Percentiles rank a stretch among this genome's conserved stretches.
phyloP scores from a whole-genome alignment of 1,140 invertebrate species.

The Nebria ingens region DNA sequence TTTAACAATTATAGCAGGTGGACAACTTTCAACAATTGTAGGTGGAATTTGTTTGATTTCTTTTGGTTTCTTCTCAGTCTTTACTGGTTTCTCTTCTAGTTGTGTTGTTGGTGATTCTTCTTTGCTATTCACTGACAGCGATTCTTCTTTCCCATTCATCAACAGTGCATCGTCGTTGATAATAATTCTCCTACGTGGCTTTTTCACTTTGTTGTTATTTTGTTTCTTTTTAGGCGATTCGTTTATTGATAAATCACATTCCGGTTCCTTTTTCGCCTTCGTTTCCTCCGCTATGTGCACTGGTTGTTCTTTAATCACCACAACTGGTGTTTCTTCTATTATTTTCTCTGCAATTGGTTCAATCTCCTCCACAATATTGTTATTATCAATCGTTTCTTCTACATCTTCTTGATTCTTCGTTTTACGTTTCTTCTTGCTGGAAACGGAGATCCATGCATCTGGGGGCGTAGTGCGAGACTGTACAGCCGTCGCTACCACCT shows the following conservation, averaged over 20 bases:
- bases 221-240: no score
- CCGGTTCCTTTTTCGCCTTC: slow-evolving; percentile 10
- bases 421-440: slow-evolving; percentile 30
- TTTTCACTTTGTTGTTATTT: no score
- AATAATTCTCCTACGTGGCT: no score
- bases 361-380: not conserved
- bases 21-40: not conserved
- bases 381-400: slow-evolving; percentile 17
- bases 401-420: slow-evolving; percentile 19
- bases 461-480: slow-evolving; percentile 6
- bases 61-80: slow-evolving; percentile 2
- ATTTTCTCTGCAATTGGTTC: slow-evolving; percentile 1
- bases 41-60: slow-evolving; percentile 12
- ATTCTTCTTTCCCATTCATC: no score
- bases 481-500: not conserved
- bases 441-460: slow-evolving; percentile 32
- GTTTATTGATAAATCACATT: no score
- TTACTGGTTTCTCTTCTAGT: slow-evolving; percentile 14
- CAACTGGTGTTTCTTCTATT: not conserved
- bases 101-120: no score
- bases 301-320: not conserved
- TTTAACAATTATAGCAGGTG: no score
- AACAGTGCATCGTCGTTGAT: no score
- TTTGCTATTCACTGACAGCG: no score
- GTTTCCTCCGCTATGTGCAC: not conserved